Evolutionary conservation across 2,888 invertebrate genomes (phyloP).

Genomic region (Malacosoma neustria): DNA sequence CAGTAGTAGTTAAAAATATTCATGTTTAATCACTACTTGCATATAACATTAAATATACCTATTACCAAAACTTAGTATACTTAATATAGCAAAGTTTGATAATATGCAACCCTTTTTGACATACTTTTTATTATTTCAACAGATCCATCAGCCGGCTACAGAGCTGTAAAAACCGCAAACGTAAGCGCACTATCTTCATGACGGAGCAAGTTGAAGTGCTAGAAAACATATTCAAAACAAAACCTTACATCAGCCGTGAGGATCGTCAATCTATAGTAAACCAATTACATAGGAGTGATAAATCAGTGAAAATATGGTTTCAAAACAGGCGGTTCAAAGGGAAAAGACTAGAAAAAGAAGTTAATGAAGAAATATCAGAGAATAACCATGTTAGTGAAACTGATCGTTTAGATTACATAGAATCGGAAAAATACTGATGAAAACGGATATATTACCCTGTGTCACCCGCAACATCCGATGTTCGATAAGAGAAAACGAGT

Average conservation of each 20-base stretch:
- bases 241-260: constrained; percentile 81
- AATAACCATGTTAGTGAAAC: constrained; percentile 5
- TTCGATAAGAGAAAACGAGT: too few species aligned
- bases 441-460: constrained; percentile 35
- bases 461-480: too few species aligned
- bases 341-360: constrained; percentile 58
- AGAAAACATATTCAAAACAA: constrained; percentile 80
- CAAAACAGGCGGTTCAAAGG: constrained; percentile 82
- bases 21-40: too few species aligned
- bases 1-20: too few species aligned
- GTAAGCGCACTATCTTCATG: constrained; percentile 83
- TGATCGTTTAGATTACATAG: constrained; percentile 26
- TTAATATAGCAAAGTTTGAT: too few species aligned
- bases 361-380: constrained; percentile 5
- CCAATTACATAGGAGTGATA: constrained; percentile 75
- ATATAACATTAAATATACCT: too few species aligned
- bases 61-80: too few species aligned
- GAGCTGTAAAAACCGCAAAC: too few species aligned
- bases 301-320: constrained; percentile 87
- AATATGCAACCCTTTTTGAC: too few species aligned
- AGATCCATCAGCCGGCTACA: too few species aligned
- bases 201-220: constrained; percentile 81
- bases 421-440: constrained; percentile 33
- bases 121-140: too few species aligned
- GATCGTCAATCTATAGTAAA: constrained; percentile 79